Conservation (phyloP, 64 coral and sea anemone genomes). For the Pocillopora verrucosa region DNA sequence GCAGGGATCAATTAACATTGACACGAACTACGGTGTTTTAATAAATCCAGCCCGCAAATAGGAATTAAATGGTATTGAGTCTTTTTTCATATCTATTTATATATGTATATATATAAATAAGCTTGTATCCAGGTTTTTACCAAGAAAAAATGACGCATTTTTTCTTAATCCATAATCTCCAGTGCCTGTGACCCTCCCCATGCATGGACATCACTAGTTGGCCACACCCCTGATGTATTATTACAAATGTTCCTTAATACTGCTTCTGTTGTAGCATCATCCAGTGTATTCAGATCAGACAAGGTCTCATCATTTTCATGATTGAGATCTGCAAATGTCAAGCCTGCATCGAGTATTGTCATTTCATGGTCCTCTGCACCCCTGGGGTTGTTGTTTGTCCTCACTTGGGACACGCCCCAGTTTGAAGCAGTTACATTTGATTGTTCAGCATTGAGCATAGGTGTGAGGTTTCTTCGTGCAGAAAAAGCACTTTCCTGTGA, state of each 20-base stretch:
- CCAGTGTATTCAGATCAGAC: slow-evolving; percentile 79
- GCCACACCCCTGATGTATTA: slow-evolving; percentile 92
- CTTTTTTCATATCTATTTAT: too few species aligned
- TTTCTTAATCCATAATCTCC: slow-evolving; percentile 79
- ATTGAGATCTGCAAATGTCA: slow-evolving; percentile 87
- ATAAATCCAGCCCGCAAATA: too few species aligned
- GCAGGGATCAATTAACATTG: too few species aligned
- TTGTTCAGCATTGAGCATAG: slow-evolving; percentile 82
- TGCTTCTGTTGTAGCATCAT: slow-evolving; percentile 82
- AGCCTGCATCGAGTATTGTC: slow-evolving; percentile 83
- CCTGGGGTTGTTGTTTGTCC: slow-evolving; percentile 20
- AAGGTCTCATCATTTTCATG: slow-evolving; percentile 75
- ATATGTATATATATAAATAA: too few species aligned
- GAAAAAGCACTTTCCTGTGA: slow-evolving; percentile 75
- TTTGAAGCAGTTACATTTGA: slow-evolving; percentile 43
- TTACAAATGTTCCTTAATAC: slow-evolving; percentile 95
- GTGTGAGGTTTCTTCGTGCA: slow-evolving; percentile 80
- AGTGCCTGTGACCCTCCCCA: slow-evolving; percentile 59
- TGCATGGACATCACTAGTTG: slow-evolving; percentile 60
- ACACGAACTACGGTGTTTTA: too few species aligned
- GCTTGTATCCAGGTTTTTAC: too few species aligned
- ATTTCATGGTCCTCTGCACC: slow-evolving; percentile 83
- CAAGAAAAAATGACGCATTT: neutral
- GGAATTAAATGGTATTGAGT: too few species aligned
- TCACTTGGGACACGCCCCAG: slow-evolving; percentile 23